Percentiles rank a stretch among this genome's conserved stretches.
Conservation (phyloP, 2,797 vertebrate genomes). For the Poeciliopsis gracilis region DNA sequence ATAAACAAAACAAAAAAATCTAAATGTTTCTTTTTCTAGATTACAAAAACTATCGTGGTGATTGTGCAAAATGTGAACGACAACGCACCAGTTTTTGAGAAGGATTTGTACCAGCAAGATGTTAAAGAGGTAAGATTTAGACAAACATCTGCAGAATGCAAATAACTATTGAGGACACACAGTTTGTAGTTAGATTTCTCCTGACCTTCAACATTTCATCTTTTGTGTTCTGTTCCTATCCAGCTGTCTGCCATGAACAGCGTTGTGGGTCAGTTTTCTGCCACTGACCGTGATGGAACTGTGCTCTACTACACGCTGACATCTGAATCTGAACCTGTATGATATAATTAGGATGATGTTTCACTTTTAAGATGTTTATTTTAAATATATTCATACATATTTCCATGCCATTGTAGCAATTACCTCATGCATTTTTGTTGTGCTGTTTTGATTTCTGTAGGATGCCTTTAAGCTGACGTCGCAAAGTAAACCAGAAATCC, state of each 20-base stretch:
- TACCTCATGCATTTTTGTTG: neutral
- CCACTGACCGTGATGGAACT: conserved; percentile 58
- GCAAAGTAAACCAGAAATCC: conserved; percentile 24
- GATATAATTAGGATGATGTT: neutral
- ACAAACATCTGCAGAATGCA: neutral
- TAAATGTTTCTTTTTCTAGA: conserved; percentile 30
- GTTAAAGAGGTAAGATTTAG: conserved; percentile 73
- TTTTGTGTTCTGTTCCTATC: neutral
- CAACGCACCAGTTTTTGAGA: conserved; percentile 59
- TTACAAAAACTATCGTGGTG: rapidly evolving
- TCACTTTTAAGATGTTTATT: neutral
- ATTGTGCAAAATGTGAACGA: conserved; percentile 61
- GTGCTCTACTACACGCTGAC: conserved; percentile 63
- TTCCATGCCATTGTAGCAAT: rapidly evolving
- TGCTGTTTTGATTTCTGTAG: conserved; percentile 54
- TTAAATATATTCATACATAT: neutral
- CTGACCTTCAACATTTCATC: neutral
- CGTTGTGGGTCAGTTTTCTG: conserved; percentile 23
- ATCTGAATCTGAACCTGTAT: conserved; percentile 51
- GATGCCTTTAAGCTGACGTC: conserved; percentile 53
- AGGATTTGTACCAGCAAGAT: rapidly evolving
- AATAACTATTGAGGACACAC: neutral
- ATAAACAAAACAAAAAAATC: neutral
- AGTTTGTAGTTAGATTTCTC: neutral
- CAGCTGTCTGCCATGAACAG: conserved; percentile 50